Evolutionary conservation across 2,113 vertebrate species (phyloP), one percentile per base, ranked within the genome.

Genomic region (Phaethon lepturus): DNA sequence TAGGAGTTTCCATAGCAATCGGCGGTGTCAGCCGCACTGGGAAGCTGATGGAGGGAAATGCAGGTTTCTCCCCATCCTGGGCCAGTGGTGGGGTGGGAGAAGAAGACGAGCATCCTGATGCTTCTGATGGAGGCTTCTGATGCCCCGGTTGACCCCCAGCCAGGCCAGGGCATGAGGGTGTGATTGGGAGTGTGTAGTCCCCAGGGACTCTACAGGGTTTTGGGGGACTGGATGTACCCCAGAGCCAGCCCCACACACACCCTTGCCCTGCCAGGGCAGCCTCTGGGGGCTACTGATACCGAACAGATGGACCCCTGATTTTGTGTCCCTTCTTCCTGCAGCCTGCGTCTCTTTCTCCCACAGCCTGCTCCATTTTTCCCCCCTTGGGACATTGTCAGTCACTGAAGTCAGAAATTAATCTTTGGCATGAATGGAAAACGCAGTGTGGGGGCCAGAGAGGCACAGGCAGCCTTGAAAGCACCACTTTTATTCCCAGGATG

Each of bases 1-100:
- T 97, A 96, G 95, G 1, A 47, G 94, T 97, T 97, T 96, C 97
- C 95, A 93, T 97, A 96, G 95, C 91, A 89, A 95, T 97, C 16
- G 0, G 29, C 53, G 73, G 86, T 95, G 79, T 85, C 86, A 95
- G 87, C 74, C 56, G 17, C 3, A 5, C 1, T 0, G 60, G 67
- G 38, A 93, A 89, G 63, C 31, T 7, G 10, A 0, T 22, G 75
- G 75, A 80, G 72, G 38, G 50, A 89, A 91, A 78, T 5, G 5
- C 71, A 68, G 68, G 26, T 77, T 93, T 87, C 64, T 74, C 40
- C 59, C n/a, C 20, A 19, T 53, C 47, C 86, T 62, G 63, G 40
- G 55, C 63, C 42, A 63, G 62, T 0, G 1, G 42, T 56, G 47
- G 23, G 42, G 45, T 45, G 40, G 58, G 19, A 69, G 16, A 68